Evolutionary conservation across 2,113 vertebrate genomes (phyloP).

Genomic region (Hymenochirus boettgeri): DNA sequence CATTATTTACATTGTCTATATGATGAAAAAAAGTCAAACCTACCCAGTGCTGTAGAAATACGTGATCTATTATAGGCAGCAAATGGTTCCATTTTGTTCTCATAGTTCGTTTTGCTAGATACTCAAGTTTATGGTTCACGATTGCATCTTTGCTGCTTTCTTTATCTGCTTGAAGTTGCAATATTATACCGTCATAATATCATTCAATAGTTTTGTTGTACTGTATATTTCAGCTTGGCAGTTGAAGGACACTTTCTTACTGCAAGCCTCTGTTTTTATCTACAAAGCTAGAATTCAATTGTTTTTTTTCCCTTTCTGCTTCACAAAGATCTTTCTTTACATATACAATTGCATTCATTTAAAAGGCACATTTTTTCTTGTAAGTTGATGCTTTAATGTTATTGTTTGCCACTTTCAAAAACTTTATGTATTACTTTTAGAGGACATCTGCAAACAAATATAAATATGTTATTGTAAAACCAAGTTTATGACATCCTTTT

Average conservation of each 20-base stretch:
- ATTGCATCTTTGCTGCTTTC: constrained; percentile 17
- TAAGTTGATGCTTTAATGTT: background rate
- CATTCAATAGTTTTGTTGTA: constrained; percentile 27
- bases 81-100: constrained; percentile 16
- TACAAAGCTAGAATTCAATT: constrained; percentile 10
- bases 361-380: background rate
- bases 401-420: background rate
- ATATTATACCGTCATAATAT: constrained; percentile 36
- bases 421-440: background rate
- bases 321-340: background rate
- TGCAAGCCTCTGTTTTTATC: constrained; percentile 10
- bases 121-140: constrained; percentile 5
- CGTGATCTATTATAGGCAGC: constrained; percentile 18
- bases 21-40: background rate
- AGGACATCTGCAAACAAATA: background rate
- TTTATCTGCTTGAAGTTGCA: constrained; percentile 30
- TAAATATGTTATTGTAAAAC: too few species aligned
- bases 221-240: constrained; percentile 34
- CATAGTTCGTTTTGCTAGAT: background rate
- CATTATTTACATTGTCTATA: background rate
- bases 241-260: constrained; percentile 22
- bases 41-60: background rate
- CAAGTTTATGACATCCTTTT: too few species aligned
- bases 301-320: background rate
- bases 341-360: background rate